phyloP scores from a whole-genome alignment of 2,113 vertebrate species.

The Cheirogaleus medius region DNA sequence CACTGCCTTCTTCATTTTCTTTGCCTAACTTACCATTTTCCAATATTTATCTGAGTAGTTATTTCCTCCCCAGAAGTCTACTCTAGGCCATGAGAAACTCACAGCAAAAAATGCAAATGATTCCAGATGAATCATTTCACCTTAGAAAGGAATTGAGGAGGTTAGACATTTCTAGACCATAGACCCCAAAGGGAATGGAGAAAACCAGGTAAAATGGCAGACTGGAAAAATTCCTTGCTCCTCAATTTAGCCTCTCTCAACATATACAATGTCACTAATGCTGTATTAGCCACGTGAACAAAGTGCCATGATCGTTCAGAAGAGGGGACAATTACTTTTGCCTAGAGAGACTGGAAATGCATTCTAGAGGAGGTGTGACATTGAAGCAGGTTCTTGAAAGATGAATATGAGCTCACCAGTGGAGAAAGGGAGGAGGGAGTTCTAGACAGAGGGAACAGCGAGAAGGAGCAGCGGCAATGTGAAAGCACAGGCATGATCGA shows the following conservation, averaged over 20 bases:
- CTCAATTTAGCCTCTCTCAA: not conserved
- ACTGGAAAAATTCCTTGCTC: not conserved
- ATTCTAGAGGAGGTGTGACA: not conserved
- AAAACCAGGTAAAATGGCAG: not conserved
- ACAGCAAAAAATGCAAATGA: slow-evolving; percentile 22
- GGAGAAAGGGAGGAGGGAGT: not conserved
- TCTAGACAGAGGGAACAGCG: not conserved
- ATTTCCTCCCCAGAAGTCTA: not conserved
- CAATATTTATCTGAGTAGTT: not conserved
- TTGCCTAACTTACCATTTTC: not conserved
- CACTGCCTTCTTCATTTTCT: not conserved
- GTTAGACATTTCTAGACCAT: not conserved
- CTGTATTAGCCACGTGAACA: not conserved
- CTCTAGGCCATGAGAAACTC: slow-evolving; percentile 21
- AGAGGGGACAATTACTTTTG: not conserved
- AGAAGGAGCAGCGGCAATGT: not conserved
- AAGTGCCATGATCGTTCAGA: not conserved
- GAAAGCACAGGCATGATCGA: not conserved
- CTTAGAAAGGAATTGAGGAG: not conserved
- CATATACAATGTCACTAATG: not conserved
- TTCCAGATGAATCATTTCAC: not conserved
- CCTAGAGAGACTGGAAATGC: not conserved
- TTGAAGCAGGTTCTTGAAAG: not conserved
- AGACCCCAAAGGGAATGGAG: not conserved
- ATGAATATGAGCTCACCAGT: not conserved